Evolutionary conservation across 2,888 invertebrate genomes (phyloP).

Genomic region (Aspidiotus destructor): DNA sequence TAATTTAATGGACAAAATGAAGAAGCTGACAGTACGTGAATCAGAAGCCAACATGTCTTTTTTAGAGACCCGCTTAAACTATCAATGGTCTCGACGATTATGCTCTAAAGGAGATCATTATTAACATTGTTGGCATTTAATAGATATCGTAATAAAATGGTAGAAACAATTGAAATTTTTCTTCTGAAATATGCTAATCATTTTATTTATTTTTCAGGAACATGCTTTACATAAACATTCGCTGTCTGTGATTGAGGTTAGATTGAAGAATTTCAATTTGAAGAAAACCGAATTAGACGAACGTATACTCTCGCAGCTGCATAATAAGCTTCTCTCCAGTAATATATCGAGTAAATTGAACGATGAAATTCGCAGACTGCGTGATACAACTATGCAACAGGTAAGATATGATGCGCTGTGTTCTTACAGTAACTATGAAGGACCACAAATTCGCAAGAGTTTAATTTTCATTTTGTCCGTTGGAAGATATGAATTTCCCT

Average conservation of each 20-base stretch:
- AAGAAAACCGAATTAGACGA: constrained; percentile 24
- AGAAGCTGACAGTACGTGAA: too few species aligned
- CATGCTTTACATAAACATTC: not conserved
- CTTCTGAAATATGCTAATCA: not conserved
- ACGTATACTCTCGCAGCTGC: constrained; percentile 11
- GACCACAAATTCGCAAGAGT: too few species aligned
- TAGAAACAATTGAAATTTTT: too few species aligned
- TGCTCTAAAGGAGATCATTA: too few species aligned
- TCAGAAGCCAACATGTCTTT: too few species aligned
- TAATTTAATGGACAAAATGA: too few species aligned
- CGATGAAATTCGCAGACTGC: constrained; percentile 11
- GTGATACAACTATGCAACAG: constrained; percentile 11
- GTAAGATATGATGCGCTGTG: not conserved
- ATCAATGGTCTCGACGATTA: too few species aligned
- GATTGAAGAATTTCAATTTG: constrained; percentile 6
- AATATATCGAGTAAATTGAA: constrained; percentile 14
- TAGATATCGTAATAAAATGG: too few species aligned
- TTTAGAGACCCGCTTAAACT: too few species aligned
- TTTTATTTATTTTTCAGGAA: constrained; percentile 6
- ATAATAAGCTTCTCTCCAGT: constrained; percentile 15
- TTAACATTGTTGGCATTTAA: too few species aligned
- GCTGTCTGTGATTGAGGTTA: not conserved
- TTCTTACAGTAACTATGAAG: not conserved
- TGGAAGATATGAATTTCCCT: too few species aligned
- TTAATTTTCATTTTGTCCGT: too few species aligned